Conservation (phyloP, 2,113 vertebrate genomes). For the Centropus bengalensis region DNA sequence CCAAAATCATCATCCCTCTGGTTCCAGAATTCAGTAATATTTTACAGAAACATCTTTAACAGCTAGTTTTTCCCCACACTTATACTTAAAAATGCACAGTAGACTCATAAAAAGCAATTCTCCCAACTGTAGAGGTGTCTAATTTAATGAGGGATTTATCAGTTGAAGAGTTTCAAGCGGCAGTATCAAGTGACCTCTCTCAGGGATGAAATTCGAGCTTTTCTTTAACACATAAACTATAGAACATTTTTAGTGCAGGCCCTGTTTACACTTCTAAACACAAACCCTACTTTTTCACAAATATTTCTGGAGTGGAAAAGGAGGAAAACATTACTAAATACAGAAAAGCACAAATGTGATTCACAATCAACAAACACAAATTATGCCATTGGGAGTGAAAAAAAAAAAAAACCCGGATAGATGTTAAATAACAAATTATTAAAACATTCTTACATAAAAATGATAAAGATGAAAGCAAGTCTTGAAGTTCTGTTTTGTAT, state of each 20-base stretch:
- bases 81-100: not conserved
- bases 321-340: not conserved
- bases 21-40: conserved; percentile 8
- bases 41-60: conserved; percentile 42
- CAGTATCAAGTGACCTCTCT: not conserved
- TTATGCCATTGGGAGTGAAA: not conserved
- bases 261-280: not conserved
- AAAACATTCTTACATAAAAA: not conserved
- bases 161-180: not conserved
- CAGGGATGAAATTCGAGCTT: conserved; percentile 16
- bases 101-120: conserved; percentile 46
- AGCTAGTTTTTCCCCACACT: conserved; percentile 20
- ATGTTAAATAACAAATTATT: not conserved
- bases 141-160: conserved; percentile 47
- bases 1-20: not conserved
- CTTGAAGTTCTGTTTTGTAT: not conserved
- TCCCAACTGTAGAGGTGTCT: conserved; percentile 27
- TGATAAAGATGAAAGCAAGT: not conserved
- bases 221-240: not conserved
- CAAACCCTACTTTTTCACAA: not conserved
- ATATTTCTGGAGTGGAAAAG: not conserved
- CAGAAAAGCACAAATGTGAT: not conserved
- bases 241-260: not conserved
- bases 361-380: not conserved
- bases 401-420: not conserved